Evolutionary conservation across 2,113 vertebrate genomes (phyloP), one percentile per base, ranked within the genome.

Genomic region (Diadophis punctatus): DNA sequence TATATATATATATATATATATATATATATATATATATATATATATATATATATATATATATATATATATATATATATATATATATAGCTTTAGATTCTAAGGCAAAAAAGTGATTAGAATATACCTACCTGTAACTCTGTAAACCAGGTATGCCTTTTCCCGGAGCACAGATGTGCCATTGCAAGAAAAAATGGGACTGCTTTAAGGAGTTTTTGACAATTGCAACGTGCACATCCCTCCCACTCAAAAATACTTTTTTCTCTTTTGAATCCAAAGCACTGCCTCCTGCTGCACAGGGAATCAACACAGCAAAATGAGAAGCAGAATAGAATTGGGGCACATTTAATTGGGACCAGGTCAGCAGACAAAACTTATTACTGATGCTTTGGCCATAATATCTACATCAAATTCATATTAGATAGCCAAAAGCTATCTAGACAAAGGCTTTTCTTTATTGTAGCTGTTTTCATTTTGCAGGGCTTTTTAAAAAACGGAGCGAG

Each of bases 401-500:
- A 80, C 34, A 22, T 80, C 18, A 22, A 43, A 80, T 80, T 80
- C 34, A 80, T 22, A 80, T 43, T 80, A 10, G 74, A 43, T 10
- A 80, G 30, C 63, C 12, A 80, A 43, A 88, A 55, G 11, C 16
- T n/a, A 87, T 87, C 9, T 20, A 34, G 49, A 30, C 49, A 52
- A 87, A 87, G 30, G 30, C 14, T 34, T 87, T 87, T 53, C n/a
- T 7, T 43, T 74, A 63, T 60, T 92, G 91, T 11, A 1, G 60
- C 11, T 63, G 25, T 0, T 9, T 51, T 58, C 8, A 0, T 34
- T 80, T 11, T 46, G 74, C 14, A 90, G 14, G 49, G 58, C 55
- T 34, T 91, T 93, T 90, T 51, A 80, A 92, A 63, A 95, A 94
- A 95, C 56, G 48, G 91, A 84, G 46, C 0, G 85, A 60, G 94